Evolutionary conservation across 2,797 vertebrate species (phyloP).

Genomic region (Oophaga sylvatica): DNA sequence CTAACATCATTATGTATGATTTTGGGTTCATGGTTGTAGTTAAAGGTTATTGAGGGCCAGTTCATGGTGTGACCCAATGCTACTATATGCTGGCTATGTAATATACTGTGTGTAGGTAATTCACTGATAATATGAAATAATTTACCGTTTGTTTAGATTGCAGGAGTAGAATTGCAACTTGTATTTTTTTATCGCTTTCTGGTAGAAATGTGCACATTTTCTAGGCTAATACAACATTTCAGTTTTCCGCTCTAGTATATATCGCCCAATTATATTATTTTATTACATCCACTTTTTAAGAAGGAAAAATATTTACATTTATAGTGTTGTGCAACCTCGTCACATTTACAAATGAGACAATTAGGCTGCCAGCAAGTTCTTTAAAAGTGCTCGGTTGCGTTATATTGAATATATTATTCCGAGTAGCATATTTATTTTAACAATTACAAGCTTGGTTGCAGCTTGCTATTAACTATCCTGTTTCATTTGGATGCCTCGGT

Average conservation of each 20-base stretch:
- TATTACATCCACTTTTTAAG: conserved; percentile 29
- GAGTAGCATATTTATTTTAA: conserved; percentile 45
- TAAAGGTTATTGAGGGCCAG: neutral
- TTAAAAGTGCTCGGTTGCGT: conserved; percentile 24
- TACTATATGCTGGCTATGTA: neutral
- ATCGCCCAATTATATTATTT: conserved; percentile 10
- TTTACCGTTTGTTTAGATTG: neutral
- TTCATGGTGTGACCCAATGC: neutral
- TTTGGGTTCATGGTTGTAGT: neutral
- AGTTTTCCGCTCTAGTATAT: conserved; percentile 27
- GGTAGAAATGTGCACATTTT: neutral
- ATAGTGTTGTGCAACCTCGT: conserved; percentile 26
- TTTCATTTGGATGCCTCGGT: conserved; percentile 15
- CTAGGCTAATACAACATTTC: conserved; percentile 2
- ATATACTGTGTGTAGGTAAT: neutral
- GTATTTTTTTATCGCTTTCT: neutral
- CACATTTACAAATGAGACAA: conserved; percentile 40
- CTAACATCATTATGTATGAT: neutral
- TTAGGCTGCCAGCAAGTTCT: conserved; percentile 35
- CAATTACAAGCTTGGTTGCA: conserved; percentile 53
- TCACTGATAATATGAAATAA: neutral
- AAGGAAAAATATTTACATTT: conserved; percentile 48
- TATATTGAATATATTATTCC: conserved; percentile 20
- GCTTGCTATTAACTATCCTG: conserved; percentile 22
- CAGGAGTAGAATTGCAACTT: conserved; percentile 4